A percentile compares a stretch with the other conserved stretches of the same genome.
phyloP scores from a whole-genome alignment of 2,888 invertebrate genomes.

The Amphipoea oculea region DNA sequence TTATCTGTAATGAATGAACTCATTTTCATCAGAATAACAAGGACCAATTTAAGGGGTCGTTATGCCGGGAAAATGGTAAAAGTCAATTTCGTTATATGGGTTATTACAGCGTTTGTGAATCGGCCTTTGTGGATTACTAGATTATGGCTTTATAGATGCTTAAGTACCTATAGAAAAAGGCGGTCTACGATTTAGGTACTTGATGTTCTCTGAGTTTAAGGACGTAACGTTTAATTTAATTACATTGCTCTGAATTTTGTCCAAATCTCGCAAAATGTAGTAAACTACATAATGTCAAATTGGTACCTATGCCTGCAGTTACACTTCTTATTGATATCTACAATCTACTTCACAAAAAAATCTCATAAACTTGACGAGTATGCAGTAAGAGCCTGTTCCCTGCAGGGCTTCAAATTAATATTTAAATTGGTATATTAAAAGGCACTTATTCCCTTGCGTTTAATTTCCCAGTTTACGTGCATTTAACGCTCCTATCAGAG shows the following conservation, averaged over 20 bases:
- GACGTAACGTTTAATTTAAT: conserved; percentile 2
- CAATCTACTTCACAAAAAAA: neutral
- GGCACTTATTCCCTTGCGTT: conserved; percentile 43
- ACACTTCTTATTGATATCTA: neutral
- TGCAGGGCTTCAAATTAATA: conserved; percentile 32
- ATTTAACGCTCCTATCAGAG: conserved; percentile 53
- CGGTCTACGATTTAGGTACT: neutral
- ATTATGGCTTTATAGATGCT: conserved; percentile 33
- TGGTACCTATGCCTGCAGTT: neutral
- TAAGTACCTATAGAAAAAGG: neutral
- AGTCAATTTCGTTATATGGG: conserved; percentile 52
- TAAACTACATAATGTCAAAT: neutral
- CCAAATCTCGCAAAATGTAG: neutral
- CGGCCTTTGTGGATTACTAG: conserved; percentile 36
- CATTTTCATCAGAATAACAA: conserved; percentile 24
- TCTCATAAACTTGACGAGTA: conserved; percentile 11
- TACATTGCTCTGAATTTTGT: neutral
- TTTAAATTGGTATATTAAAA: conserved; percentile 52
- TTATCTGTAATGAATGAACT: conserved; percentile 12
- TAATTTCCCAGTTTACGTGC: conserved; percentile 57
- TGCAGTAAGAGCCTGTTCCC: neutral
- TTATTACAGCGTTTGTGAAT: conserved; percentile 32
- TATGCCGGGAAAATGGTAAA: conserved; percentile 42
- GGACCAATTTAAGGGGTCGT: conserved; percentile 39
- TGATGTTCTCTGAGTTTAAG: neutral